phyloP scores from a whole-genome alignment of 2,797 vertebrate species.

The Channallabes apus region DNA sequence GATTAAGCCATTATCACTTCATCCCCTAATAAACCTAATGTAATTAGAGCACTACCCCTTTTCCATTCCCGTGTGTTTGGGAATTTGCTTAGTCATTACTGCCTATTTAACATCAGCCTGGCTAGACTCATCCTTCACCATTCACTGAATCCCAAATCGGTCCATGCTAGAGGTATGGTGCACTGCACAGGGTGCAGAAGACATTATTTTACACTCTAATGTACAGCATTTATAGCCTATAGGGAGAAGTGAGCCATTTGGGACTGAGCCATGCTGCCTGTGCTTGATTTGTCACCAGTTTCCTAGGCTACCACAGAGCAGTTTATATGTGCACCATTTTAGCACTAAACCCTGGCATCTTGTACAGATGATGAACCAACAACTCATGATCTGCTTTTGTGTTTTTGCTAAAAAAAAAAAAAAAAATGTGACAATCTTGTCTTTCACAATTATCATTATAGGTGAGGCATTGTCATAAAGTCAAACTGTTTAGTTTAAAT shows the following conservation, averaged over 20 bases:
- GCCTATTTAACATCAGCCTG: conserved; percentile 29
- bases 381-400: conserved; percentile 1
- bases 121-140: conserved; percentile 12
- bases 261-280: conserved; percentile 15
- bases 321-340: conserved; percentile 37
- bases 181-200: conserved; percentile 3
- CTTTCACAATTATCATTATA: neutral
- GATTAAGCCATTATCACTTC: conserved; percentile 50
- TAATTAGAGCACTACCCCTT: conserved; percentile 41
- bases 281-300: conserved; percentile 48
- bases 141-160: conserved; percentile 12
- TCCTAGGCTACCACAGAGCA: conserved; percentile 45
- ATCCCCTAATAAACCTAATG: conserved; percentile 29
- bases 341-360: conserved; percentile 24
- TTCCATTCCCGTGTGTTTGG: conserved; percentile 34
- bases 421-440: neutral
- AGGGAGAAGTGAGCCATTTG: conserved; percentile 24
- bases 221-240: conserved; percentile 26
- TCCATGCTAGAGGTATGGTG: conserved; percentile 17
- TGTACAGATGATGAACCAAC: conserved; percentile 24
- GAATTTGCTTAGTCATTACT: conserved; percentile 34
- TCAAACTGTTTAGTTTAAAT: neutral
- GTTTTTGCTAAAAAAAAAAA: neutral
- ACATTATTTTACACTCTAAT: conserved; percentile 19
- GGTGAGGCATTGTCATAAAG: neutral